Percentiles rank a stretch among this genome's conserved stretches.
Conservation (phyloP, 2,888 invertebrate genomes). For the Mythimna impura region DNA sequence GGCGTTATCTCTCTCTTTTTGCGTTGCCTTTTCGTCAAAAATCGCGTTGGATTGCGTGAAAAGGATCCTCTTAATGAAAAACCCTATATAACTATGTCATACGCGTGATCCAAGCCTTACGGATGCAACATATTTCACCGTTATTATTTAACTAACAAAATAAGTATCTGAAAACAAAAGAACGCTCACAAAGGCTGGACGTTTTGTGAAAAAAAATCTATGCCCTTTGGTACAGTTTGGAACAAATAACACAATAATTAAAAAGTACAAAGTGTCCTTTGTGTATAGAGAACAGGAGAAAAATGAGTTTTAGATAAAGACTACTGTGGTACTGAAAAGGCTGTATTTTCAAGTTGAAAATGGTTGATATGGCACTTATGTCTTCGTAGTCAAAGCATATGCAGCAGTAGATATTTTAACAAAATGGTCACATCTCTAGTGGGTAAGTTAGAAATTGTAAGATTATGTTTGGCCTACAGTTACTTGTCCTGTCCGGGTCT, state of each 20-base stretch:
- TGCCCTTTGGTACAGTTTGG: constrained; percentile 23
- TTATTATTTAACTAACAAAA: constrained; percentile 43
- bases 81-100: not conserved
- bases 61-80: not conserved
- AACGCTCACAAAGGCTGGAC: constrained; percentile 33
- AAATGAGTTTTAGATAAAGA: constrained; percentile 24
- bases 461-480: too few species aligned
- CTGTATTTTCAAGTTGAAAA: not conserved
- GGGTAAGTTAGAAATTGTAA: not conserved
- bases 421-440: not conserved
- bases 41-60: too few species aligned
- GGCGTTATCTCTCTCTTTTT: too few species aligned
- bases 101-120: constrained; percentile 13
- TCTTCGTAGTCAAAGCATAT: not conserved
- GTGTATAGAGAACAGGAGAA: constrained; percentile 17
- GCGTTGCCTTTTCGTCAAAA: too few species aligned
- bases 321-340: not conserved
- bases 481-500: too few species aligned
- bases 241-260: constrained; percentile 33
- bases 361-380: not conserved
- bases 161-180: constrained; percentile 46
- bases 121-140: constrained; percentile 43
- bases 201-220: constrained; percentile 28
- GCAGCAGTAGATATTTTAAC: not conserved
- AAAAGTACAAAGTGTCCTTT: constrained; percentile 38